These are phyloP conservation scores for Poecilia gillii DNA, from an alignment of 2,797 vertebrate genomes.

Conservation along the genomic window DNA sequence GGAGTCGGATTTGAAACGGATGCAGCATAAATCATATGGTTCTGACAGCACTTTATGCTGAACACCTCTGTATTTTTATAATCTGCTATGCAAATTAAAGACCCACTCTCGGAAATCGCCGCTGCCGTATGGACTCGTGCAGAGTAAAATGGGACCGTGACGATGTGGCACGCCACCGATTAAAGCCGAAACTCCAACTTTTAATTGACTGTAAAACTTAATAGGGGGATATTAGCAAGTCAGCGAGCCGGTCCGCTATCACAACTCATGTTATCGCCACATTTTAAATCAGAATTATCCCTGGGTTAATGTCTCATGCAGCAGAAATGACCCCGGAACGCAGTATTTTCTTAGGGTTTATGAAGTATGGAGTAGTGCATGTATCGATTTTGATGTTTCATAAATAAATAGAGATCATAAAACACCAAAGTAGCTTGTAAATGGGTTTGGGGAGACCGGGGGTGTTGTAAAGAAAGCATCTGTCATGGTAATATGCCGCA, in stretches of 20 bases:
- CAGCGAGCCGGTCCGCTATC: conserved; percentile 10
- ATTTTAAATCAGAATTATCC: conserved; percentile 19
- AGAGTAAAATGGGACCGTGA: conserved; percentile 12
- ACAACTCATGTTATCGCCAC: conserved; percentile 14
- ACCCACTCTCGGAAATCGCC: conserved; percentile 34
- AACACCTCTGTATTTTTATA: conserved; percentile 35
- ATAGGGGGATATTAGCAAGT: conserved; percentile 35
- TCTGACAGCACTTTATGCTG: conserved; percentile 30
- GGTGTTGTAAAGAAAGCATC: conserved; percentile 51
- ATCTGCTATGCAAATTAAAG: conserved; percentile 22
- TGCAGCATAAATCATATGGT: conserved; percentile 49
- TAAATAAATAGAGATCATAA: conserved; percentile 60
- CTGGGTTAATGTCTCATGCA: conserved; percentile 34
- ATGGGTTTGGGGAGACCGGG: conserved; percentile 34
- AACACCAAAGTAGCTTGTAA: conserved; percentile 56
- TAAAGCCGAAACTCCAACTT: conserved; percentile 37
- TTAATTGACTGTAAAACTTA: conserved; percentile 34
- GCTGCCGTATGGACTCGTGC: conserved; percentile 24
- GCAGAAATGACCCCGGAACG: conserved; percentile 18
- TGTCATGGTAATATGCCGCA: conserved; percentile 45
- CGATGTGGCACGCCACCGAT: conserved; percentile 11
- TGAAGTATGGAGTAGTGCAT: conserved; percentile 48
- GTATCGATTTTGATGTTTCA: conserved; percentile 50
- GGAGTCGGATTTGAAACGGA: conserved; percentile 45
- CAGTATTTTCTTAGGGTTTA: conserved; percentile 47